Evolutionary conservation across 2,888 invertebrate species (phyloP), one percentile per base, ranked within the genome.

Genomic region (Frankliniella intonsa): DNA sequence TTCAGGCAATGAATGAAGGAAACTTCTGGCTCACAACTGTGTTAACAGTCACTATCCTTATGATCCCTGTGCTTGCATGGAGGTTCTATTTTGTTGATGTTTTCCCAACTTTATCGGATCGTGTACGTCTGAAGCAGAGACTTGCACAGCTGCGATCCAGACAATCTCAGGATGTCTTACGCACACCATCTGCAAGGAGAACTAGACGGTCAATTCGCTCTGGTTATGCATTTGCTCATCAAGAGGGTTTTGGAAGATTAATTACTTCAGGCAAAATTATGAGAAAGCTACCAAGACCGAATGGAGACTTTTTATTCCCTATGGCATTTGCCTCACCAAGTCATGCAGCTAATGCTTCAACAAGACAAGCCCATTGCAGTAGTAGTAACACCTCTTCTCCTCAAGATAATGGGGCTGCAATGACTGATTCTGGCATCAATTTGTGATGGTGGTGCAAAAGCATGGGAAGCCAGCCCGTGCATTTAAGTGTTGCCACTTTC

Each of bases 161-260:
- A 80, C 92, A 93, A 85, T 94, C 94, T 84, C 93, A 94, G 85
- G 94, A 95, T 86, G 93, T 94, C 82, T 90, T 94, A 83, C 92
- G 96, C 85, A 95, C 96, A 84, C 94, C 97, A 51, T 96, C 97
- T 81, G 94, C 97, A 0, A 92, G 97, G 83, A 92, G 97, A 86
- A 96, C 96, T 83, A 91, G 98, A 65, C 93, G 97, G 86, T 97
- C 97, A 51, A 92, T 98, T 84, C 94, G 98, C 83, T 98, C 98
- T 17, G 98, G 99, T 82, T 97, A 99, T 89, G 99, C 99, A 14
- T 99, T 99, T 90, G 97, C 99, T 83, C 99, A 99, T 90, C 97
- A 97, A 87, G 96, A 97, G 90, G 98, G 98, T 85, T 98, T 98
- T 89, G 98, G 98, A 81, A 92, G 97, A 27, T 94, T 99, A 85